Base-by-base conservation (phyloP, 2,113 vertebrate genomes). In the Petromus typicus region DNA sequence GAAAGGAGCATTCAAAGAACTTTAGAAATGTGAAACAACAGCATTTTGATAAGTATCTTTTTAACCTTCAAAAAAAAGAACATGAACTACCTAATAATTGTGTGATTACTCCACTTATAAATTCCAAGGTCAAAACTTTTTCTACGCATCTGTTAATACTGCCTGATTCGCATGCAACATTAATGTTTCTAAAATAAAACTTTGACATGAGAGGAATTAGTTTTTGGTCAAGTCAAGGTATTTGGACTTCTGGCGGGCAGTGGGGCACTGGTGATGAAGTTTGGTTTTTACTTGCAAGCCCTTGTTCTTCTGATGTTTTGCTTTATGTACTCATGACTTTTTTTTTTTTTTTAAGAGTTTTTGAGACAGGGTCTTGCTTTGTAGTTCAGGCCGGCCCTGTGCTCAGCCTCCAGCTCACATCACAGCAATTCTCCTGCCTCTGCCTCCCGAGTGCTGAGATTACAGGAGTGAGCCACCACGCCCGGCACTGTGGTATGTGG, bases 161-260 rank as follows among this genome's bases (percentile, higher is more conserved):
- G 63, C 34, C 30, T 90, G 82, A 92, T 78, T 92, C 57, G 79
- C 34, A 90, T 86, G 40, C 69, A 63, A 57, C 3, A 17, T 37
- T 95, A 75, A 63, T 48, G 86, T 86, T 96, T 85, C 80, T 76
- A 30, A 93, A 91, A 67, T n/a, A 96, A 96, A 92, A 79, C 5
- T 34, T 30, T 56, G 51, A 71, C 10, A 40, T 81, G 17, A 86
- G 92, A 93, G 5, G 27, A 89, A 20, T 94, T 92, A 45, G 43
- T 30, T 79, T 90, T 84, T 67, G 64, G 48, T 93, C 59, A 81
- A 69, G 4, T 57, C 48, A 51, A 76, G 43, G 13, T 78, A 10
- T 76, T 45, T 63, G 40, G 30, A 30, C 40, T 63, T 78, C 63
- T 37, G 40, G 43, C 12, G 2, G 17, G 14, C 25, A 5, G 4